Conservation (phyloP, 2,888 invertebrate species). For the Tipula confusa region DNA sequence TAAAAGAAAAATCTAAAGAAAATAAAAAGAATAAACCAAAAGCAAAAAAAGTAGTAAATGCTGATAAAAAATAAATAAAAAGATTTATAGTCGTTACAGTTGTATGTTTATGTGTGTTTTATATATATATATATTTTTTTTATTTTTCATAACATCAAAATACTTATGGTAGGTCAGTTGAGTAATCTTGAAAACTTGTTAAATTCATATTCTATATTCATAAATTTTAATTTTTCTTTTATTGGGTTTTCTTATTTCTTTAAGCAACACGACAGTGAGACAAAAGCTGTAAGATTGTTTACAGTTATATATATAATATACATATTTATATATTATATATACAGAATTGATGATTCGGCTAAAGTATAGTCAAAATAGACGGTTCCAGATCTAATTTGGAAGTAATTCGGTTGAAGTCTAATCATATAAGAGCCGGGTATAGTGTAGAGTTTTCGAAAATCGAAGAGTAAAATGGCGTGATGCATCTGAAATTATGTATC, state of each 20-base stretch:
- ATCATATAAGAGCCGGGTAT: background rate
- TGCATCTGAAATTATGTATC: no score
- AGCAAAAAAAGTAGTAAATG: conserved; percentile 30
- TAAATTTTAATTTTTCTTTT: background rate
- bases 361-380: no score
- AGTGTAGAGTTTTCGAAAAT: no score
- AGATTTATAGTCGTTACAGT: conserved; percentile 31
- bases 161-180: conserved; percentile 30
- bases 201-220: conserved; percentile 29
- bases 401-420: background rate
- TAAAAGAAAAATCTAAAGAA: conserved; percentile 29
- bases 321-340: no score
- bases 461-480: no score
- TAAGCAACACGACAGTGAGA: background rate
- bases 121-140: background rate
- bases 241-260: background rate
- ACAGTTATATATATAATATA: no score
- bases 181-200: conserved; percentile 30
- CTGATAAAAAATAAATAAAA: conserved; percentile 31
- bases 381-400: background rate
- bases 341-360: no score
- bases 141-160: conserved; percentile 30
- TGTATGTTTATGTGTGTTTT: conserved; percentile 28
- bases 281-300: background rate
- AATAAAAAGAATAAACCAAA: conserved; percentile 27